These are phyloP conservation scores for Campylorhamphus procurvoides DNA, from an alignment of 2,113 vertebrate species.

Conservation along the genomic window DNA sequence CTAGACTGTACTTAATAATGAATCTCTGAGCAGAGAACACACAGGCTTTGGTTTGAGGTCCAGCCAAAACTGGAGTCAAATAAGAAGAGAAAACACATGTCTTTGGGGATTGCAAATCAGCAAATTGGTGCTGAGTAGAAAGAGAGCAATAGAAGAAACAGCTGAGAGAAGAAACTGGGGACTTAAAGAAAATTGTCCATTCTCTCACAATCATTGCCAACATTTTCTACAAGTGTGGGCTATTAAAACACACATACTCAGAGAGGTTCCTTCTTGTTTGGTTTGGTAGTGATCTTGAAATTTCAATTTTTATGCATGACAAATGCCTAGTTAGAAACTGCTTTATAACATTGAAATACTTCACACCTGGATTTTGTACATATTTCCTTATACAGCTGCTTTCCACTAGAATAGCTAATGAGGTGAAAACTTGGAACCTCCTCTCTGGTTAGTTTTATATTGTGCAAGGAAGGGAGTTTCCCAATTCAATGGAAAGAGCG, in stretches of 20 bases:
- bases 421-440: constrained; percentile 17
- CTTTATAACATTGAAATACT: not conserved
- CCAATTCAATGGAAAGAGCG: not conserved
- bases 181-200: not conserved
- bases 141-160: constrained; percentile 10
- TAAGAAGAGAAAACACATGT: constrained; percentile 18
- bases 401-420: constrained; percentile 19
- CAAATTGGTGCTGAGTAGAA: constrained; percentile 17
- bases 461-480: not conserved
- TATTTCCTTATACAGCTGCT: constrained; percentile 48
- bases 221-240: not conserved
- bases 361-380: not conserved
- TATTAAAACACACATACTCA: not conserved
- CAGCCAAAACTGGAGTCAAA: constrained; percentile 24
- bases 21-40: constrained; percentile 18
- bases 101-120: constrained; percentile 14
- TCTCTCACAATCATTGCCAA: not conserved
- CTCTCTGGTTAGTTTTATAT: not conserved
- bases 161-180: not conserved
- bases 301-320: constrained; percentile 2
- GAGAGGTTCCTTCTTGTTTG: not conserved
- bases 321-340: constrained; percentile 31
- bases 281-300: not conserved
- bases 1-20: constrained; percentile 23
- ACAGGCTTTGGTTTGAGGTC: constrained; percentile 36